Conservation (phyloP, 2,888 invertebrate species). For the Diaperis boleti region DNA sequence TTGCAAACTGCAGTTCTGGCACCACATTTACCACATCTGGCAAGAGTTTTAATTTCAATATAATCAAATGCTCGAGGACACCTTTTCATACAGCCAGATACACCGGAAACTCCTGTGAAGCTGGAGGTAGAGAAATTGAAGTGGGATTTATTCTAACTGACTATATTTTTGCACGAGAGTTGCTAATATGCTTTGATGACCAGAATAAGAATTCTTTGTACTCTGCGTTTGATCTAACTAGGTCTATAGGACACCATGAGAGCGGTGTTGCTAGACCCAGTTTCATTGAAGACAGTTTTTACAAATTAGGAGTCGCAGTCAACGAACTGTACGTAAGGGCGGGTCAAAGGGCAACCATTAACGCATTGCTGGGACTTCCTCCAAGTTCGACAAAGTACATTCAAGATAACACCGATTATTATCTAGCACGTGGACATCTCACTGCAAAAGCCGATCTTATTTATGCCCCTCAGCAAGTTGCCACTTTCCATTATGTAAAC, state of each 20-base stretch:
- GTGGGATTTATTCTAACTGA: slow-evolving; percentile 68
- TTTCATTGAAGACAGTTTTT: slow-evolving; percentile 67
- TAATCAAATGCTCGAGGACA: slow-evolving; percentile 65
- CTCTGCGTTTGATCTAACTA: slow-evolving; percentile 67
- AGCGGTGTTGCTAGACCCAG: slow-evolving; percentile 67
- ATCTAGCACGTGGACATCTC: slow-evolving; percentile 73
- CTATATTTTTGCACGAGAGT: slow-evolving; percentile 66
- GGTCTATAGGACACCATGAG: slow-evolving; percentile 67
- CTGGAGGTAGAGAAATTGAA: slow-evolving; percentile 66
- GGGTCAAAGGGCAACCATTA: slow-evolving; percentile 56
- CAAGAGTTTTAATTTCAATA: slow-evolving; percentile 59
- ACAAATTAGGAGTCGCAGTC: slow-evolving; percentile 59
- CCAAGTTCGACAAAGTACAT: slow-evolving; percentile 64
- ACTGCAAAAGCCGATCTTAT: slow-evolving; percentile 74
- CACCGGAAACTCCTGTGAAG: slow-evolving; percentile 65
- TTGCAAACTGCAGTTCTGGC: slow-evolving; percentile 53
- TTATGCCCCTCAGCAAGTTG: slow-evolving; percentile 71
- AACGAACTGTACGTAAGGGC: slow-evolving; percentile 57
- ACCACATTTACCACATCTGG: slow-evolving; percentile 48
- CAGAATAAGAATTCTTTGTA: slow-evolving; percentile 68
- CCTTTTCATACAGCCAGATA: slow-evolving; percentile 63
- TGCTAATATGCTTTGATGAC: slow-evolving; percentile 71
- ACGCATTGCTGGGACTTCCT: slow-evolving; percentile 55
- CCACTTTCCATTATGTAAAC: slow-evolving; percentile 76
- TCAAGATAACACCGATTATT: slow-evolving; percentile 61